These are phyloP conservation scores for Ariopsis seemanni DNA, from an alignment of 2,113 vertebrate species.

Conservation along the genomic window DNA sequence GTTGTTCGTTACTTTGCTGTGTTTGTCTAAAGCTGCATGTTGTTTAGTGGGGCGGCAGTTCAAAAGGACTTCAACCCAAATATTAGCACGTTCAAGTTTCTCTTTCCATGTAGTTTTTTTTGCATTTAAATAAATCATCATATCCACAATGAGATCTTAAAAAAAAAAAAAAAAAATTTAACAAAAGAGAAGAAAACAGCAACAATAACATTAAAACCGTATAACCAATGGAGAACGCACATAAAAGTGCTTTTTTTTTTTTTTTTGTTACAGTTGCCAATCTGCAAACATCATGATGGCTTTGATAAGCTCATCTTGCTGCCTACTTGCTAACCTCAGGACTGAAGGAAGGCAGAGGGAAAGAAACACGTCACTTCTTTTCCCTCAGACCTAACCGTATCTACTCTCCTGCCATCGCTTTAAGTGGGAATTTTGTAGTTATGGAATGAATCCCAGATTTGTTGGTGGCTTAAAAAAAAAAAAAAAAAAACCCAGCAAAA, in stretches of 20 bases:
- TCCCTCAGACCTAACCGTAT: conserved; percentile 22
- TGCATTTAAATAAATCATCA: conserved; percentile 73
- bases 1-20: conserved; percentile 31
- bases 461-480: conserved; percentile 52
- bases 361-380: conserved; percentile 19
- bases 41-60: conserved; percentile 62
- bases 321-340: conserved; percentile 43
- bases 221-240: conserved; percentile 68
- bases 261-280: conserved; percentile 72
- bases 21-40: conserved; percentile 58
- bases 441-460: conserved; percentile 71
- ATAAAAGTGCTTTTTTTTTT: conserved; percentile 73
- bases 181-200: conserved; percentile 60
- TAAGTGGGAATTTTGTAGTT: conserved; percentile 66
- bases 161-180: conserved; percentile 45
- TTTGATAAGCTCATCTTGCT: conserved; percentile 52
- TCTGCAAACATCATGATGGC: conserved; percentile 67
- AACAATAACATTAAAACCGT: conserved; percentile 64
- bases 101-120: conserved; percentile 63
- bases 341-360: conserved; percentile 49
- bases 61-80: conserved; percentile 65
- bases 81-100: conserved; percentile 74
- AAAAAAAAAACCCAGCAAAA: conserved; percentile 22
- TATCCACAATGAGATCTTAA: conserved; percentile 62
- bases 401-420: conserved; percentile 52